Evolutionary conservation across 1,140 invertebrate genomes (phyloP), one percentile per base, ranked within the genome.

Genomic region (Drosophila dunni): DNA sequence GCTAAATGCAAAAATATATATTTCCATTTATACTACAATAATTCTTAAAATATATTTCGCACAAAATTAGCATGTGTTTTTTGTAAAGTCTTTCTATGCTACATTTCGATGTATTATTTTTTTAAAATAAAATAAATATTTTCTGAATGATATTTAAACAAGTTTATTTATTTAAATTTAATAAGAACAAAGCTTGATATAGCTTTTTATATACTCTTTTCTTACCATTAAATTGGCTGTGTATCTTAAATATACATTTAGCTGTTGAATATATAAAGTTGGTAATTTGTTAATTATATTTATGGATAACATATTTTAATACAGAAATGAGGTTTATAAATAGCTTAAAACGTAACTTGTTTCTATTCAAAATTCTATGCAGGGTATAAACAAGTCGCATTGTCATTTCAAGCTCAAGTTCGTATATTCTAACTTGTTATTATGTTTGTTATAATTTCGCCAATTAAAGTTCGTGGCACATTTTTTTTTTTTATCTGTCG

Each of bases 111-210:
- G 15, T 73, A 73, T 73, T 68, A 68, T 73, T 68, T 68, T 68
- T 61, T 40, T 40, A 73, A 61, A 74, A 63, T 64, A 63, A 70
- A 75, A 75, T 70, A 58, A 70, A 75, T 63, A 70, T 75, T 71
- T 75, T 75, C 71, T 44, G 46, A 75, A 75, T 58, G 53, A 64
- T 33, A 51, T 8, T 17, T 6, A 13, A 6, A 34, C 7, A 3
- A 8, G 20, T 33, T 70, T 70, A 11, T 11, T 40, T 11, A 40
- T 40, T 29, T 5, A 29, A 29, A 29, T 29, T 29, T 29, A 29
- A 29, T 5, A 4, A 29, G 24, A 29, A 6, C 24, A 29, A 29
- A 29, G 24, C 24, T 29, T 24, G 1, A 6, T 29, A 6, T 29
- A 29, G 24, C 24, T 2, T 20, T 3, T 29, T 29, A n/a, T 29